These are phyloP conservation scores for Xerus rutilus DNA, from an alignment of 2,797 vertebrate species.

Conservation along the genomic window DNA sequence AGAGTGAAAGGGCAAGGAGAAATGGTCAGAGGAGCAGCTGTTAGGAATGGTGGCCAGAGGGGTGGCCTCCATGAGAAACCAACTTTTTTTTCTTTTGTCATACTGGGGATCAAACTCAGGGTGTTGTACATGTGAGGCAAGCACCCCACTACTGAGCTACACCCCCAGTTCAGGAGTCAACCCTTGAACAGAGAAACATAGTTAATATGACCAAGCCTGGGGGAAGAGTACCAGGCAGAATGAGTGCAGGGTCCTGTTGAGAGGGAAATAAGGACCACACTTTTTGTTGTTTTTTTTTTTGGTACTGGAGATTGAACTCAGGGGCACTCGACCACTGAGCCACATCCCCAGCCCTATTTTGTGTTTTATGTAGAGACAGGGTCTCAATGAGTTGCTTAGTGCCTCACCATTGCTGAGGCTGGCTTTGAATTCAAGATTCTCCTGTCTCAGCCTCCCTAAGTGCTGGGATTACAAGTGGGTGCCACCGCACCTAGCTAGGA, in stretches of 20 bases:
- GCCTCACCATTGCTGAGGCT: too few relatives aligned
- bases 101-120: neutral
- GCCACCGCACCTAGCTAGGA: neutral
- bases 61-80: neutral
- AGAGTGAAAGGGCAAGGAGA: neutral
- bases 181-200: neutral
- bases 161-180: neutral
- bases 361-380: too few relatives aligned
- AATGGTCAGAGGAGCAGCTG: neutral
- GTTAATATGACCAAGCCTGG: neutral
- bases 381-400: too few relatives aligned
- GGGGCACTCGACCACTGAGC: too few relatives aligned
- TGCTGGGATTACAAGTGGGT: too few relatives aligned
- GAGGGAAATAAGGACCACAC: neutral
- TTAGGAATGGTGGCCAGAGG: neutral
- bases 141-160: neutral
- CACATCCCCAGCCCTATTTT: too few relatives aligned
- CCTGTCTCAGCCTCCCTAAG: too few relatives aligned
- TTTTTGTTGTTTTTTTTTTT: too few relatives aligned
- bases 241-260: neutral
- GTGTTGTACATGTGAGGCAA: neutral
- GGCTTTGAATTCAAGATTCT: too few relatives aligned
- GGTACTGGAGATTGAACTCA: too few relatives aligned
- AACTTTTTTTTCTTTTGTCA: neutral
- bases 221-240: neutral